Base-by-base conservation (phyloP, 1,140 invertebrate genomes). In the Homalodisca vitripennis region DNA sequence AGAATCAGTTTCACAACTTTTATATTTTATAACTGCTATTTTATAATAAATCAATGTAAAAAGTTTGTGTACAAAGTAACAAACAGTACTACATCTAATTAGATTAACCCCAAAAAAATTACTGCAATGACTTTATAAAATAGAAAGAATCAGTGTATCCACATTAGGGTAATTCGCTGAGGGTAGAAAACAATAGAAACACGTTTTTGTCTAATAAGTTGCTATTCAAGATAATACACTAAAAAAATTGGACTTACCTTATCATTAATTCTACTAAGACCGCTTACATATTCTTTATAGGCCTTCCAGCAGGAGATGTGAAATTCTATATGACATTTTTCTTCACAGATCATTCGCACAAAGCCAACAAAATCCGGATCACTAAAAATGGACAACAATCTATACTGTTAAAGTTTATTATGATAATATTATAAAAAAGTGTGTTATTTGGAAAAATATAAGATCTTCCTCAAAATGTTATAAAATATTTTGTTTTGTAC, bases 241-340 rank as follows among this genome's bases (percentile, higher is more conserved):
- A n/a, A n/a, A n/a, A n/a, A n/a, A n/a, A n/a, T n/a, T n/a, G n/a
- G 22, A 46, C 32, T 53, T 69, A 69, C 70, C 67, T 72, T 72
- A 34, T 72, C 70, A 47, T 62, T 47, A n/a, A 72, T 27, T 66
- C 69, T 72, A 41, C 62, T 63, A 30, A 46, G n/a, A 2, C 48
- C 41, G 34, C 57, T 46, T 1, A 68, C 10, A n/a, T 55, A 46
- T 34, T 73, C 70, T 34, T 72, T 72, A 67, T 68, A 73, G 32
- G 68, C 60, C 57, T 72, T 73, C 72, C 72, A 73, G 60, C 72
- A 73, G 34, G 34, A 51, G 31, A 70, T 14, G 53, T 73, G 72
- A 63, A 72, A 73, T 57, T 72, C 55, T 30, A 73, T 70, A 48
- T 63, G 62, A 66, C 72, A 73, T 17, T 70, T 72, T 53, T 73